Conservation (phyloP, 92 coral and sea anemone genomes). For the Bergia sp. region DNA sequence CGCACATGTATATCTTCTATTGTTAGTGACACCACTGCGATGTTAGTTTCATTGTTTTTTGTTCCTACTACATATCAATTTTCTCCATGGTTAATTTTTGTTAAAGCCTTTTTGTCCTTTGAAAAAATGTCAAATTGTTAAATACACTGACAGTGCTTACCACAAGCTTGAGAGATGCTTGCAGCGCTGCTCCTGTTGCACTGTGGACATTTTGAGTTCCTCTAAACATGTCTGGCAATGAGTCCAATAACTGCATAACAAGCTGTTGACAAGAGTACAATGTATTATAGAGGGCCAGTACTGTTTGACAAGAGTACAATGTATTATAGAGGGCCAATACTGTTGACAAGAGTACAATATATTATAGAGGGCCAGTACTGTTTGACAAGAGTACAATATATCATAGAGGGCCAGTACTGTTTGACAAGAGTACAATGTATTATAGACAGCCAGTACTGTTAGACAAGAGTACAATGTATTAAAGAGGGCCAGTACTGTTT, state of each 20-base stretch:
- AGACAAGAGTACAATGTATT: background rate
- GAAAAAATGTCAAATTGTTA: background rate
- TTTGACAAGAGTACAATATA: background rate
- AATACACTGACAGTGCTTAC: conserved; percentile 54
- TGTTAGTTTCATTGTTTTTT: background rate
- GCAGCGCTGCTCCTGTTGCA: conserved; percentile 98
- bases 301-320: background rate
- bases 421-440: conserved; percentile 1
- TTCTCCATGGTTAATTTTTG: too few relatives aligned
- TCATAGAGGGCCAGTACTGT: conserved; percentile 45
- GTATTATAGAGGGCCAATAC: background rate
- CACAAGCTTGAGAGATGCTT: conserved; percentile 89
- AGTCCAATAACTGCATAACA: conserved; percentile 85
- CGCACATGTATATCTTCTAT: background rate
- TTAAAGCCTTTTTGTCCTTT: too few relatives aligned
- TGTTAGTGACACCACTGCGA: background rate
- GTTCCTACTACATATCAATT: background rate
- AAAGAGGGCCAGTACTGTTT: too few relatives aligned
- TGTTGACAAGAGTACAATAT: conserved; percentile 33
- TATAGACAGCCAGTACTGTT: background rate
- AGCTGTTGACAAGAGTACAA: conserved; percentile 59
- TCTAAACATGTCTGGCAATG: conserved; percentile 86
- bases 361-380: background rate
- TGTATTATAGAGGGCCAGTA: background rate
- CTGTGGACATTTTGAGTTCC: conserved; percentile 83